Evolutionary conservation across 2,113 vertebrate species (phyloP).

Genomic region (Chloroceryle aenea): DNA sequence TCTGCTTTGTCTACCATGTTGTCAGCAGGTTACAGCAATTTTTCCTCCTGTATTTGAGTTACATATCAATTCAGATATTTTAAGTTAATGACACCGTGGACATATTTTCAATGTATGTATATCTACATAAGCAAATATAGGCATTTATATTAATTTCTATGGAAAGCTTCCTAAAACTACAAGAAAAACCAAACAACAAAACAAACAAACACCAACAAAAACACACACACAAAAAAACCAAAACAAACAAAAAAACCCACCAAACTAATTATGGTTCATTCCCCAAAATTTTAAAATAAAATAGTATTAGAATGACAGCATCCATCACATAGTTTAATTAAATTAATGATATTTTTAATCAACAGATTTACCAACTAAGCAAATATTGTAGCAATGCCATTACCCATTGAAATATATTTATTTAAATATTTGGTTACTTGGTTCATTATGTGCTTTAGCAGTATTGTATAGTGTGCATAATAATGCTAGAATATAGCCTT

Average conservation of each 20-base stretch:
- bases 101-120: background rate
- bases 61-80: background rate
- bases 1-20: no score
- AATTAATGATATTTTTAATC: constrained; percentile 49
- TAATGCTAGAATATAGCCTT: constrained; percentile 14
- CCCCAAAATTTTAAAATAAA: background rate
- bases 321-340: background rate
- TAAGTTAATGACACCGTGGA: background rate
- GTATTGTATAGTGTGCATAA: constrained; percentile 32
- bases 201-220: no score
- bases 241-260: no score
- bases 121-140: background rate
- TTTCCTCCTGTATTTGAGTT: no score
- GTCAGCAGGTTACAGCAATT: no score
- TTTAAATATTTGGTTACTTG: constrained; percentile 65
- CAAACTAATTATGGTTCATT: background rate
- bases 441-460: constrained; percentile 45
- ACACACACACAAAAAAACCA: no score
- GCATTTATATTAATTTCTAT: background rate
- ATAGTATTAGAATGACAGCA: background rate
- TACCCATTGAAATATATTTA: constrained; percentile 22
- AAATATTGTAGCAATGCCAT: background rate
- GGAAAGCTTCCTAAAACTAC: background rate
- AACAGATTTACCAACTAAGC: constrained; percentile 21
- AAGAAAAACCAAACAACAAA: no score